phyloP scores from a whole-genome alignment of 2,797 vertebrate genomes.

The Echeneis naucrates region DNA sequence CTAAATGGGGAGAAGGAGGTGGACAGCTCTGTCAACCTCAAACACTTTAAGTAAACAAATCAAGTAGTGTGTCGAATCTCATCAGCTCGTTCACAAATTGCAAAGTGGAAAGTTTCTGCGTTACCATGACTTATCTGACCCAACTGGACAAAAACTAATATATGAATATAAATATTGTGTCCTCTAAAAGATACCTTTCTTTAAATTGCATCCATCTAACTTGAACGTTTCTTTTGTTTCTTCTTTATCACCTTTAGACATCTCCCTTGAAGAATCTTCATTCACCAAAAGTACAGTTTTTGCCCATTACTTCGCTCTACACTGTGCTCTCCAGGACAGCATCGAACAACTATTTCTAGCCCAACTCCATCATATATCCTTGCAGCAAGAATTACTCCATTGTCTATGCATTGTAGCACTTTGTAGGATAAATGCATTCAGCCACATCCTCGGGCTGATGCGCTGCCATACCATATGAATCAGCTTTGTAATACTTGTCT shows the following conservation, averaged over 20 bases:
- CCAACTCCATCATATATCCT: constrained; percentile 41
- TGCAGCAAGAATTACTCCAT: constrained; percentile 49
- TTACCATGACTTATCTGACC: background rate
- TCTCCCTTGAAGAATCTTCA: constrained; percentile 54
- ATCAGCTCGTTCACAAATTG: constrained; percentile 31
- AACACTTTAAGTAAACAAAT: constrained; percentile 75
- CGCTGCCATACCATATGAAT: constrained; percentile 55
- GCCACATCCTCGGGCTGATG: constrained; percentile 41
- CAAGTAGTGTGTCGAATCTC: constrained; percentile 31
- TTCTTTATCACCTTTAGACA: constrained; percentile 59
- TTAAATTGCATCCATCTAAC: constrained; percentile 7
- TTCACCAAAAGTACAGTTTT: constrained; percentile 56
- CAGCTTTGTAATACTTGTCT: constrained; percentile 67
- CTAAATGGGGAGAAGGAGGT: constrained; percentile 70
- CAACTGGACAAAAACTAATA: background rate
- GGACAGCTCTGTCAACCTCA: constrained; percentile 57
- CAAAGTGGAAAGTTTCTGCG: background rate
- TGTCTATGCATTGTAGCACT: constrained; percentile 70
- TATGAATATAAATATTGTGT: background rate
- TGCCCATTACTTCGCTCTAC: constrained; percentile 14
- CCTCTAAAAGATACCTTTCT: background rate
- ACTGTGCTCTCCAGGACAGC: constrained; percentile 49
- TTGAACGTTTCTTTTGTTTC: constrained; percentile 23
- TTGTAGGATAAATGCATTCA: constrained; percentile 64
- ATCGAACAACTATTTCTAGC: constrained; percentile 27